Percentiles rank a stretch among this genome's conserved stretches.
Conservation (phyloP, 2,797 vertebrate species). For the Dermochelys coriacea region DNA sequence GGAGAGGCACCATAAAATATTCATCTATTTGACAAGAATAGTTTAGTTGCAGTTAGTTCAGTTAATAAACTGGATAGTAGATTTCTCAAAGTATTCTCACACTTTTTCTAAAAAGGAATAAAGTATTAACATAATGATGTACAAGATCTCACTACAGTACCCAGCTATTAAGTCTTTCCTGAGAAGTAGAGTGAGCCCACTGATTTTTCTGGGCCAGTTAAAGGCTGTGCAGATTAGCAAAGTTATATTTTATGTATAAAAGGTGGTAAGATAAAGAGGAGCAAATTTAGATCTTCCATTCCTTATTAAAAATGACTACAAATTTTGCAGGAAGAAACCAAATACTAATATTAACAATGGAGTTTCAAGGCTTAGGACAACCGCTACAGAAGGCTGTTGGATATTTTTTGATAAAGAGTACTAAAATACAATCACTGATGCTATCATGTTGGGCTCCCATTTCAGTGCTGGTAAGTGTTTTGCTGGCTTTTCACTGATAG, state of each 20-base stretch:
- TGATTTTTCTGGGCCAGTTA: background rate
- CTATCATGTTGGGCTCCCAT: background rate
- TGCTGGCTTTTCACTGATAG: background rate
- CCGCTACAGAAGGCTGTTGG: background rate
- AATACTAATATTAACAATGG: background rate
- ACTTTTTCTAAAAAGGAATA: background rate
- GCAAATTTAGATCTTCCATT: background rate
- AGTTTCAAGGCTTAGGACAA: background rate
- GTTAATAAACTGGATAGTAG: background rate
- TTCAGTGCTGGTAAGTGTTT: background rate
- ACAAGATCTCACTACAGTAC: background rate
- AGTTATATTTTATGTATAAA: background rate
- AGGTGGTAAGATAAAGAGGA: background rate
- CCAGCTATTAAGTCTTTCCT: background rate
- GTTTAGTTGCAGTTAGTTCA: background rate
- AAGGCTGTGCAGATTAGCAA: background rate
- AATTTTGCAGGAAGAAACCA: fast-evolving
- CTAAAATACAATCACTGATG: fast-evolving
- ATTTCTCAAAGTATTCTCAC: background rate
- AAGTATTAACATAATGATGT: background rate
- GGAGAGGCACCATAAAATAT: background rate
- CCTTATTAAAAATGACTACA: background rate
- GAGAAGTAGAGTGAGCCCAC: conserved; percentile 23
- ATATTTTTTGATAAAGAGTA: background rate
- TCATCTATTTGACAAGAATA: background rate